Base-by-base conservation (phyloP, 2,113 vertebrate species). In the Aspiorhynchus laticeps region DNA sequence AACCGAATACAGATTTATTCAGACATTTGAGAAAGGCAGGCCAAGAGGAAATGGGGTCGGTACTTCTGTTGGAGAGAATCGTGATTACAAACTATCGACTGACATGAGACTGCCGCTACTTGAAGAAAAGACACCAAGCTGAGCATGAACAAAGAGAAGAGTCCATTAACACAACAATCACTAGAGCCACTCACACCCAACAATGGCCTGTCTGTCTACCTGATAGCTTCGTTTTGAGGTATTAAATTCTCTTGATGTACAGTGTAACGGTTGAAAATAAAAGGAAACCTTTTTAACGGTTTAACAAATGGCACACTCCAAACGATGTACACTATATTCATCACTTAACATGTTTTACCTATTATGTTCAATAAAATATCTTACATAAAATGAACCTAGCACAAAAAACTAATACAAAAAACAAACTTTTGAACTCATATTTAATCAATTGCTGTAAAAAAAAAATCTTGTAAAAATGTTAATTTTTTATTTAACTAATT, bases 1-100 rank as follows among this genome's bases (percentile, higher is more conserved):
- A 94, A 95, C 91, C 12, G 73, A 90, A 94, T 88, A 91, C 91
- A 85, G 90, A 91, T 92, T 91, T 92, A 91, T 94, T 93, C 91
- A 91, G 91, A 91, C 67, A 92, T 88, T 59, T 63, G 90, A 93
- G 92, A 91, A 90, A 90, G 65, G 41, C 56, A 36, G 46, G 77
- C 38, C 51, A 85, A 56, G 46, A 80, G 82, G 61, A 2, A 83
- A 85, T 84, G 28, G 67, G 80, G 76, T 43, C 67, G 73, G 21
- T 94, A 91, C 93, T 89, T 88, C 85, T 74, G 85, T 81, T 75
- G 87, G 77, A 88, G 88, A 90, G 79, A 93, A 91, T 92, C 92
- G 91, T 92, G 93, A 94, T 94, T 93, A 91, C 89, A 87, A 76
- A 79, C 87, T 91, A 92, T 79, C 91, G 92, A 94, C 91, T 93